These are phyloP conservation scores for Steinernema khuongi DNA, from an alignment of 1,140 invertebrate genomes.

Conservation along the genomic window DNA sequence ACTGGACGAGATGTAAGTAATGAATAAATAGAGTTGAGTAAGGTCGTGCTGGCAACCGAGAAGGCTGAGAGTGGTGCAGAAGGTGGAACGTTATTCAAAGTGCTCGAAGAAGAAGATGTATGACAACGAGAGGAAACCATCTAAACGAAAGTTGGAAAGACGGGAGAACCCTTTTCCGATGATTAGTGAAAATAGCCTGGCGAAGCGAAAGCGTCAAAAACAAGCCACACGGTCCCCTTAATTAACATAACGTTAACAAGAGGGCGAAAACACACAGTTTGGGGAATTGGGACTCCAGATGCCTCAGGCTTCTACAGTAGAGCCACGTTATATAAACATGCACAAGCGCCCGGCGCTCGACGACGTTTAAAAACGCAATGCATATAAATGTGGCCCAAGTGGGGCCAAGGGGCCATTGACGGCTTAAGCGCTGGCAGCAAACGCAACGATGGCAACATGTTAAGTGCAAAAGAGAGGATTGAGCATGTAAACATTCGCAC, in stretches of 20 bases:
- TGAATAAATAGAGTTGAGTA: not conserved
- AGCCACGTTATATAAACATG: not conserved
- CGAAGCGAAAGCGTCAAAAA: not conserved
- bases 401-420: too few relatives aligned
- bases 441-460: too few relatives aligned
- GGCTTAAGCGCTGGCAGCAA: too few relatives aligned
- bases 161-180: not conserved
- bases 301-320: too few relatives aligned
- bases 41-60: not conserved
- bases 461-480: too few relatives aligned
- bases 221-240: not conserved
- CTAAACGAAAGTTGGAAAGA: not conserved
- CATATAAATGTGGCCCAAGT: too few relatives aligned
- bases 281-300: not conserved
- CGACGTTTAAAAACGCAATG: slow-evolving; percentile 6
- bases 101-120: not conserved
- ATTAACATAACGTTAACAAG: not conserved
- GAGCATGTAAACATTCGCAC: too few relatives aligned
- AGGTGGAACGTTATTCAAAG: not conserved
- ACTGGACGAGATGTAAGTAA: not conserved
- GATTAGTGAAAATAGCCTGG: not conserved
- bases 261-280: not conserved
- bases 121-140: not conserved
- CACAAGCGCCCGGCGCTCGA: not conserved
- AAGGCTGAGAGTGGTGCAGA: not conserved